These are phyloP conservation scores for Campoplex capitator DNA, from an alignment of 2,888 invertebrate species.

Conservation along the genomic window DNA sequence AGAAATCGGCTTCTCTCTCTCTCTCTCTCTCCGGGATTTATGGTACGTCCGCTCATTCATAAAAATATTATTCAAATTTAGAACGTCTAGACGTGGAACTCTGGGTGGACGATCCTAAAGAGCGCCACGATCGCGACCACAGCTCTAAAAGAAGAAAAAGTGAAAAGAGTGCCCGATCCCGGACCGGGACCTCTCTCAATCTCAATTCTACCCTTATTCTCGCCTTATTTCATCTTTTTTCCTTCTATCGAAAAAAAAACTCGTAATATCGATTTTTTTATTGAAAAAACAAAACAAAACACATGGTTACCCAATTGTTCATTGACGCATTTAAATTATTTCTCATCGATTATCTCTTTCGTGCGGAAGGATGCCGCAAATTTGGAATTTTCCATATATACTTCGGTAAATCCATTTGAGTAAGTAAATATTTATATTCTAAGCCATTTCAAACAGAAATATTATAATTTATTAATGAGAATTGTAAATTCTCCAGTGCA, in stretches of 20 bases:
- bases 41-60: slow-evolving; percentile 83
- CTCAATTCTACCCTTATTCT: neutral
- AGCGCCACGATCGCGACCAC: slow-evolving; percentile 42
- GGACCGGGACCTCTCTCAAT: slow-evolving; percentile 60
- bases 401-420: neutral
- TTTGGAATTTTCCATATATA: neutral
- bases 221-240: neutral
- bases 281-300: neutral
- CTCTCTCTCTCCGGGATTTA: slow-evolving; percentile 76
- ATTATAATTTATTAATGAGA: neutral
- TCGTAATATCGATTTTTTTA: too few relatives aligned
- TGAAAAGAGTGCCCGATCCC: slow-evolving; percentile 60
- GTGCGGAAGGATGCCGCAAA: neutral
- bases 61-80: slow-evolving; percentile 85
- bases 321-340: neutral
- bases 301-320: neutral
- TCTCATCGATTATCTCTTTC: neutral
- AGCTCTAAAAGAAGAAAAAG: neutral
- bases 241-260: neutral
- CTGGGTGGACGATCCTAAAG: slow-evolving; percentile 46
- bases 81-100: slow-evolving; percentile 80
- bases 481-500: neutral
- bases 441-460: neutral
- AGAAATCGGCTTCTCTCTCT: slow-evolving; percentile 36
- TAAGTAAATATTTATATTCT: too few relatives aligned